phyloP scores from a whole-genome alignment of 2,888 invertebrate species.

The Anodontia alba region DNA sequence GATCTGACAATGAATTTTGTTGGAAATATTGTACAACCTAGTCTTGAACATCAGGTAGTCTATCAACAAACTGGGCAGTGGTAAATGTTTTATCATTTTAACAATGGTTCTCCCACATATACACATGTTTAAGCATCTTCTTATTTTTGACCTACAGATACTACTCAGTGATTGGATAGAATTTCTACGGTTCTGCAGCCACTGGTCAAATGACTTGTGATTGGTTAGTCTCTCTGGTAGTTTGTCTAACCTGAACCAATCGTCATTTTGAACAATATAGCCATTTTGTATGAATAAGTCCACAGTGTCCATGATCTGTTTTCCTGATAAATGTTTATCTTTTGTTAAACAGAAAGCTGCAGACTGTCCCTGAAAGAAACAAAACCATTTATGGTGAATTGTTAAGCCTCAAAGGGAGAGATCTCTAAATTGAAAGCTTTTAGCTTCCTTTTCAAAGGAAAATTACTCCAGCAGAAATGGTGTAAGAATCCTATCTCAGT shows the following conservation, averaged over 20 bases:
- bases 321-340: slow-evolving; percentile 4
- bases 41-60: background rate
- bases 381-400: too few relatives aligned
- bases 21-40: background rate
- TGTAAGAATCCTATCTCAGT: too few relatives aligned
- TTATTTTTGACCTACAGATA: slow-evolving; percentile 17
- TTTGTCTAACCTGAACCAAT: background rate
- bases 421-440: too few relatives aligned
- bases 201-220: slow-evolving; percentile 1
- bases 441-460: too few relatives aligned
- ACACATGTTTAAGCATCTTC: slow-evolving; percentile 18
- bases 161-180: slow-evolving; percentile 20
- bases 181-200: background rate
- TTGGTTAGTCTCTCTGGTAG: slow-evolving; percentile 8
- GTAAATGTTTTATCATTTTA: background rate
- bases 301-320: background rate
- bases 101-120: background rate
- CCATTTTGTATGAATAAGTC: slow-evolving; percentile 18
- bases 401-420: too few relatives aligned
- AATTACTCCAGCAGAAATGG: too few relatives aligned
- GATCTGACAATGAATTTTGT: background rate
- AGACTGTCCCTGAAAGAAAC: slow-evolving; percentile 12
- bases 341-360: background rate
- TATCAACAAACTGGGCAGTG: background rate
- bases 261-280: slow-evolving; percentile 11